Evolutionary conservation across 2,113 vertebrate species (phyloP).

Genomic region (Zosterops borbonicus): DNA sequence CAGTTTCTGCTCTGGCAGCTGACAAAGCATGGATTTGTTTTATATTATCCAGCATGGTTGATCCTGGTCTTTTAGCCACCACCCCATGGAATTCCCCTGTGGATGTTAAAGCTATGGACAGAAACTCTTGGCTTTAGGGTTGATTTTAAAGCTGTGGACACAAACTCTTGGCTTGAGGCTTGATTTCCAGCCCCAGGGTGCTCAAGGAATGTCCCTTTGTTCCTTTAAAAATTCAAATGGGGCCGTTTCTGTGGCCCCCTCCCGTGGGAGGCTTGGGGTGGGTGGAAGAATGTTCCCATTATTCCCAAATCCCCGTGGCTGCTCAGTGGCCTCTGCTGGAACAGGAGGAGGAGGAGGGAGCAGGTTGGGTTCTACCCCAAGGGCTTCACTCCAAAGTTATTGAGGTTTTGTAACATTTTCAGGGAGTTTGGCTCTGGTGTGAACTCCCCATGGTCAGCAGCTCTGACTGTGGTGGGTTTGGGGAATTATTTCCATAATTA

Average conservation of each 20-base stretch:
- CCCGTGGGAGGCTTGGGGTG: constrained; percentile 25
- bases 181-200: background rate
- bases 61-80: background rate
- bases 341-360: background rate
- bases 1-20: background rate
- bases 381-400: background rate
- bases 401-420: background rate
- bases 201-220: constrained; percentile 23
- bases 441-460: background rate
- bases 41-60: accelerated
- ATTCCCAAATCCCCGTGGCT: background rate
- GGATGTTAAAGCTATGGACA: background rate
- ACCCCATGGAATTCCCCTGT: background rate
- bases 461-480: background rate
- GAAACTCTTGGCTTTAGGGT: background rate
- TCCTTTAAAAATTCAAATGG: background rate
- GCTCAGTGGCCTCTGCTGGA: background rate
- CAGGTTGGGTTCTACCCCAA: background rate
- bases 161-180: background rate
- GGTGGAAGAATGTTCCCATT: constrained; percentile 55
- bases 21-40: accelerated
- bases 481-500: background rate
- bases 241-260: background rate
- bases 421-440: background rate
- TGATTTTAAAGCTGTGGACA: background rate